Evolutionary conservation across 2,888 invertebrate species (phyloP).

Genomic region (Pyrocoelia pectoralis): DNA sequence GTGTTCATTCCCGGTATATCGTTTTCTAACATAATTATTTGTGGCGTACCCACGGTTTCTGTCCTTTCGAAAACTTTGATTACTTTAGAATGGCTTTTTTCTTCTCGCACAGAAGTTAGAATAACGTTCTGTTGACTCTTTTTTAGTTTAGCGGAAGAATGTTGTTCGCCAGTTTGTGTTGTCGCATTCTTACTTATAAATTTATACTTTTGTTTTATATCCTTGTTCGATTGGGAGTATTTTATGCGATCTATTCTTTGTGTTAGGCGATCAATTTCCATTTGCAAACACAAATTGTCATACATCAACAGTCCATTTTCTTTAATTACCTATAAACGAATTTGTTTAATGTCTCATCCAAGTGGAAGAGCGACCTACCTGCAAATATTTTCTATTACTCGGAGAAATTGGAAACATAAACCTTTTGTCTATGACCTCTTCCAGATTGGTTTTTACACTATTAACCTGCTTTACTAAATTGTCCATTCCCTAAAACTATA

Average conservation of each 20-base stretch:
- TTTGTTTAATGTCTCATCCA: not conserved
- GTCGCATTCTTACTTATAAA: constrained; percentile 27
- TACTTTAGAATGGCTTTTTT: constrained; percentile 17
- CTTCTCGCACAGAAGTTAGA: not conserved
- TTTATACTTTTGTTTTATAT: constrained; percentile 50
- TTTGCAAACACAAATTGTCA: constrained; percentile 56
- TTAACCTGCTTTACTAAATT: constrained; percentile 53
- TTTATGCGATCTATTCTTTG: constrained; percentile 49
- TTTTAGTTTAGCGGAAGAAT: not conserved
- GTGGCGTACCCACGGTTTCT: constrained; percentile 41
- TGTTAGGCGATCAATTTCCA: constrained; percentile 53
- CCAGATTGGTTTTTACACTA: constrained; percentile 49
- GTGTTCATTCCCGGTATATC: constrained; percentile 6
- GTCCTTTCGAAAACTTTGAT: constrained; percentile 49
- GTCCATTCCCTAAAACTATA: constrained; percentile 47
- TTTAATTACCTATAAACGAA: constrained; percentile 52
- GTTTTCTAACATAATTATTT: constrained; percentile 44
- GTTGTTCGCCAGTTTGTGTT: constrained; percentile 26
- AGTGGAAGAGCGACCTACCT: no score
- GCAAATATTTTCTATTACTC: constrained; percentile 58
- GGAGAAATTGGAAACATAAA: constrained; percentile 52
- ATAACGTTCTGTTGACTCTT: not conserved
- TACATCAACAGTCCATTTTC: constrained; percentile 57
- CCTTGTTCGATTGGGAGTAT: constrained; percentile 46
- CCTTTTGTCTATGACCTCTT: constrained; percentile 50